A percentile compares a stretch with the other conserved stretches of the same genome.
These are phyloP conservation scores for Callospermophilus lateralis DNA, from an alignment of 2,113 vertebrate genomes.

Conservation along the genomic window DNA sequence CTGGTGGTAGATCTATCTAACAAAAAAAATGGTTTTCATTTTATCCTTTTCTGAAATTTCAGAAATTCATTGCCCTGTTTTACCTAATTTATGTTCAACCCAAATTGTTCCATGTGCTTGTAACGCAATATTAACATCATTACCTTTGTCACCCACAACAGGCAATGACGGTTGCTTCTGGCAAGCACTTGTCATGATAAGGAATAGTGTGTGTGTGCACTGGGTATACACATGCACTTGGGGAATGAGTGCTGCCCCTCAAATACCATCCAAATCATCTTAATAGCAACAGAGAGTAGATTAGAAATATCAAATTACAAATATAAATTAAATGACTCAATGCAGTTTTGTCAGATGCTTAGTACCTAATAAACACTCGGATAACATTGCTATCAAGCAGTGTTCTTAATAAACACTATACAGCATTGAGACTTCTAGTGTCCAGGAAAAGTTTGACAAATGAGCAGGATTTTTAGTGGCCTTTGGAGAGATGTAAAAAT, in stretches of 20 bases:
- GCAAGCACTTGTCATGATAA: neutral
- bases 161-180: neutral
- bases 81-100: conserved; percentile 51
- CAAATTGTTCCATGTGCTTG: neutral
- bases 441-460: neutral
- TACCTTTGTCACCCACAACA: neutral
- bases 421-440: neutral
- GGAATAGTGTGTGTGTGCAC: neutral
- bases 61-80: neutral
- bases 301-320: conserved; percentile 33
- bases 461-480: neutral
- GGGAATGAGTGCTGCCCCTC: neutral
- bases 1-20: neutral
- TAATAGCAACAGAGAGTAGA: neutral
- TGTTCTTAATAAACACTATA: neutral
- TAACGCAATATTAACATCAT: neutral
- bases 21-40: neutral
- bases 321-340: conserved; percentile 28
- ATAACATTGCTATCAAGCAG: neutral
- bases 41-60: neutral
- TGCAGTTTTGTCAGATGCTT: neutral
- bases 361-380: neutral
- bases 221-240: neutral
- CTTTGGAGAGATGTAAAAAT: neutral
- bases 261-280: conserved; percentile 15